Evolutionary conservation across 2,888 invertebrate species (phyloP), one percentile per base, ranked within the genome.

Genomic region (Epirrhoe tristata): DNA sequence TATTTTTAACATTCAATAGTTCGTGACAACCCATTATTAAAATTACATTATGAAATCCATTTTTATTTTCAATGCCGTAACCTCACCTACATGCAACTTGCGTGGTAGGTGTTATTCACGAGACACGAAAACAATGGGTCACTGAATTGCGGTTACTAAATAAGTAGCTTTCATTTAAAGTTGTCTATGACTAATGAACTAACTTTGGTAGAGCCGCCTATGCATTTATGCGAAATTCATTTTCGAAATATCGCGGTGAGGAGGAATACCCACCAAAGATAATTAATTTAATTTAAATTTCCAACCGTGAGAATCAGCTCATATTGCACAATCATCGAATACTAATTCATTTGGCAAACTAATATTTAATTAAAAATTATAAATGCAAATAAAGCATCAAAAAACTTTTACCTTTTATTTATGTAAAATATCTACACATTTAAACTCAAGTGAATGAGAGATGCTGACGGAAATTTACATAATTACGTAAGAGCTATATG

Each of bases 401-500:
- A 51, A 66, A 72, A 66, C 67, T 73, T 71, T 71, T 65, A 64
- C 67, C 66, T 70, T 69, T 58, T 55, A 66, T 68, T 60, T 63
- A 74, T 75, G 73, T 76, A 71, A 78, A 77, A 77, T 74, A n/a
- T n/a, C n/a, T n/a, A 71, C 70, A 74, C 72, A 79, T 81, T 78
- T 77, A 82, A 84, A 79, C 80, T 74, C 72, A 81, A 82, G 80
- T 77, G 76, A 83, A 84, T 81, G 78, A 84, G 81, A 79, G 77
- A 80, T 81, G 86, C 80, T 82, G 81, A 81, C 74, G 76, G 71
- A 69, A 75, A 84, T 89, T 85, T 82, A 77, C 87, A 90, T 91
- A 87, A 86, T 88, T 87, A 84, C 81, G 80, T 82, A 85, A 86
- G 81, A 83, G 84, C 79, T 80, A 80, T 78, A 86, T 87, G 85